A percentile compares a stretch with the other conserved stretches of the same genome.
phyloP scores from a whole-genome alignment of 2,888 invertebrate genomes.

The Caenorhabditis angaria region DNA sequence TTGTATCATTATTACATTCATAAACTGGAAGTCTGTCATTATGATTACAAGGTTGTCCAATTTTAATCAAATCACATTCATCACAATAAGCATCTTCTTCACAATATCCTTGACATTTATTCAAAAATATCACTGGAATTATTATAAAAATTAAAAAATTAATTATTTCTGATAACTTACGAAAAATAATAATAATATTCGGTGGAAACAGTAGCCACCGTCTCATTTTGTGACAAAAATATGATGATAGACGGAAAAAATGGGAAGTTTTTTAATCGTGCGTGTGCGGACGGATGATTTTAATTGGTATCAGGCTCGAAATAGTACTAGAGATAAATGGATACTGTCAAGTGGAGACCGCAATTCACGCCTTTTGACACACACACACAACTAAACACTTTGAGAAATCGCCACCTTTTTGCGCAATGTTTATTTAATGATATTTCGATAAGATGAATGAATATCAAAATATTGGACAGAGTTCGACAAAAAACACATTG shows the following conservation, averaged over 20 bases:
- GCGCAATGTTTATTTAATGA: constrained; percentile 6
- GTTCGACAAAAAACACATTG: too few relatives aligned
- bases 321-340: not conserved
- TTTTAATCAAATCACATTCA: constrained; percentile 53
- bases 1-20: constrained; percentile 45
- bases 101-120: constrained; percentile 38
- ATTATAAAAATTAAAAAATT: not conserved
- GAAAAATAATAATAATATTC: too few relatives aligned
- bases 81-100: constrained; percentile 54
- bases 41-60: constrained; percentile 51
- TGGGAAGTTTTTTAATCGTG: not conserved
- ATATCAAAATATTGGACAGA: too few relatives aligned
- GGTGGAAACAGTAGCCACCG: not conserved
- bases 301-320: constrained; percentile 1
- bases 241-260: not conserved
- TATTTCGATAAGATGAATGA: not conserved
- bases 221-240: not conserved
- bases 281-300: not conserved
- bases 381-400: not conserved
- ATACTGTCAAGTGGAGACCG: not conserved
- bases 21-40: constrained; percentile 47
- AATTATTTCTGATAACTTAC: not conserved
- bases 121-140: not conserved
- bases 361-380: constrained; percentile 1
- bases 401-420: constrained; percentile 6